phyloP scores from a whole-genome alignment of 2,888 invertebrate genomes.

The Buathra laborator region DNA sequence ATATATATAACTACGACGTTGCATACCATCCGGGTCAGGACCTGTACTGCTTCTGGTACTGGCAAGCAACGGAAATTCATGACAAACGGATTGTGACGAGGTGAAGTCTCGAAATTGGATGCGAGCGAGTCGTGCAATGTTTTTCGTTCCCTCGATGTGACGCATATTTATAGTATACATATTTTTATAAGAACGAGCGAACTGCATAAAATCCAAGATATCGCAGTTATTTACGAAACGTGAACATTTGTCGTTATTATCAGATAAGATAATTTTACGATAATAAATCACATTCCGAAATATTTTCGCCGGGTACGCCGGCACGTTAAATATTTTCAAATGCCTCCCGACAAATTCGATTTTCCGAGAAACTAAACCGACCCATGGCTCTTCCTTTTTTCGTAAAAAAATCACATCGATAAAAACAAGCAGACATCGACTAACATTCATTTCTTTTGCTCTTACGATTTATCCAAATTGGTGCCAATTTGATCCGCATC shows the following conservation, averaged over 20 bases:
- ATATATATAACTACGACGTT: conserved; percentile 17
- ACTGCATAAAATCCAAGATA: neutral
- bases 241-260: neutral
- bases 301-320: neutral
- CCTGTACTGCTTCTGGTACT: neutral
- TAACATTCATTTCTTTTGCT: neutral
- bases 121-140: neutral
- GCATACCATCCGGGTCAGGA: conserved; percentile 5
- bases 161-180: neutral
- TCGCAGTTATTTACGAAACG: neutral
- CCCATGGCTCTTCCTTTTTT: neutral
- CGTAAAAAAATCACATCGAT: neutral
- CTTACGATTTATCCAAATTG: conserved; percentile 18
- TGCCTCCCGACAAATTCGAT: neutral
- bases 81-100: conserved; percentile 11
- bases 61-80: conserved; percentile 9
- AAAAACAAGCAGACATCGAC: neutral
- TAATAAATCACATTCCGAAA: neutral
- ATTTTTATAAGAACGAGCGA: neutral
- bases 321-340: neutral
- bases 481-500: conserved; percentile 3
- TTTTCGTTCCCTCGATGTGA: neutral
- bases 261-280: neutral
- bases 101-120: conserved; percentile 23
- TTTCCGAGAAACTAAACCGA: neutral